Conservation (phyloP, 1,140 invertebrate species). For the Leptestheria dahalacensis region DNA sequence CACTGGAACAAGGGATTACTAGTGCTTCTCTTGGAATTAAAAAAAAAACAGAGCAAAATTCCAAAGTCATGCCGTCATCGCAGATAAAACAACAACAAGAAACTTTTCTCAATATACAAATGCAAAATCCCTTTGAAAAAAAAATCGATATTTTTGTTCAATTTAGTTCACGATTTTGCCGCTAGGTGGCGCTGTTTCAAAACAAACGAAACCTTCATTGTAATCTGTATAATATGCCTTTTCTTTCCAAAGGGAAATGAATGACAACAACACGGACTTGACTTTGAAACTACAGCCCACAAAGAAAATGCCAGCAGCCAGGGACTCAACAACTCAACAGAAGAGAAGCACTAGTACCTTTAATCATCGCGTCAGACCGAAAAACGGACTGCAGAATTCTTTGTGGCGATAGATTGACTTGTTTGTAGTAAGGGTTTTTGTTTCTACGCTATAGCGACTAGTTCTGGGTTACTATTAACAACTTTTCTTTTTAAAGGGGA, state of each 20-base stretch:
- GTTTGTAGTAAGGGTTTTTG: not conserved
- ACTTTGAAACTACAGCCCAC: not conserved
- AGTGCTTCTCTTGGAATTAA: not conserved
- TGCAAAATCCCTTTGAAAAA: too few species aligned
- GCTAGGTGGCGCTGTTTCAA: too few species aligned
- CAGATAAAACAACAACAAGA: not conserved
- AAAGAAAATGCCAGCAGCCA: not conserved
- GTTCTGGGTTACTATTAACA: too few species aligned
- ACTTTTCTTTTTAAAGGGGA: too few species aligned
- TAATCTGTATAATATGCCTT: too few species aligned
- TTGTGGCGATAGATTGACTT: not conserved
- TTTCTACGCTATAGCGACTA: not conserved
- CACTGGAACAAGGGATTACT: not conserved
- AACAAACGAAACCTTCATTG: too few species aligned
- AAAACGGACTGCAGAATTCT: too few species aligned
- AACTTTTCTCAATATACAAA: conserved; percentile 3
- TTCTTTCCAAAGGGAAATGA: too few species aligned
- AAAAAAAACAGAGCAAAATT: not conserved
- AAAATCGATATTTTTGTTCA: too few species aligned
- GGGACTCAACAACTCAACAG: not conserved
- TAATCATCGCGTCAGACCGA: not conserved
- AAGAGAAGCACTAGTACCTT: conserved; percentile 2
- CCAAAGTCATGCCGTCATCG: not conserved
- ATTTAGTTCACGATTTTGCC: too few species aligned
- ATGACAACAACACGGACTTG: not conserved